Conservation (phyloP, 2,113 vertebrate genomes). For the Megaleporinus macrocephalus region DNA sequence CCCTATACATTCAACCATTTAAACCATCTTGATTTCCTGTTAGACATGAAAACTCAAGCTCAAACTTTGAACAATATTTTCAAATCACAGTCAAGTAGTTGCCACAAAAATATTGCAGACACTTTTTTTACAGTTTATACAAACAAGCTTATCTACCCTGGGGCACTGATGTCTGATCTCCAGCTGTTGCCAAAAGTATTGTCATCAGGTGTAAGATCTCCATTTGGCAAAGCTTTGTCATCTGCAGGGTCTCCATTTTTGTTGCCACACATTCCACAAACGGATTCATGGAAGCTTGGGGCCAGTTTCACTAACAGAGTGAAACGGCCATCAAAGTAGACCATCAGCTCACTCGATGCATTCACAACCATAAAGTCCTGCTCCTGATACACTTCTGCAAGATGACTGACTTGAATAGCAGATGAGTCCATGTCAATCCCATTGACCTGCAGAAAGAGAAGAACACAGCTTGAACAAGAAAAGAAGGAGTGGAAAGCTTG, state of each 20-base stretch:
- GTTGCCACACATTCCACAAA: constrained; percentile 74
- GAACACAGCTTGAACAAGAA: not conserved
- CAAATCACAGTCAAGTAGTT: no score
- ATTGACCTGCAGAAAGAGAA: constrained; percentile 61
- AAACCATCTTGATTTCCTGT: no score
- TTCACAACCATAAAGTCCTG: constrained; percentile 59
- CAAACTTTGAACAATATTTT: no score
- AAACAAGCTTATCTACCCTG: constrained; percentile 59
- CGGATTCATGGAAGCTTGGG: constrained; percentile 26
- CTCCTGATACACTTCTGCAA: constrained; percentile 53
- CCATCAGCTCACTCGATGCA: constrained; percentile 52
- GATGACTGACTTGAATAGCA: constrained; percentile 14
- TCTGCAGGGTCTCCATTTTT: constrained; percentile 67
- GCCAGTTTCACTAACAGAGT: constrained; percentile 62
- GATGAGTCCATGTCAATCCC: constrained; percentile 46
- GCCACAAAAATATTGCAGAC: no score
- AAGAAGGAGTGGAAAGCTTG: no score
- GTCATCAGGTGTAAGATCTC: constrained; percentile 63
- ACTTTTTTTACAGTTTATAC: no score
- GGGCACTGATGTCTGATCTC: constrained; percentile 62
- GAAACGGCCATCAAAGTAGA: constrained; percentile 65
- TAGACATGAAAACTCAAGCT: no score
- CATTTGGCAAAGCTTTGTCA: constrained; percentile 70
- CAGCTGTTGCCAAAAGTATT: constrained; percentile 71
- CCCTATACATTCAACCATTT: no score